Evolutionary conservation across 2,797 vertebrate species (phyloP), one percentile per base, ranked within the genome.

Genomic region (Taeniopygia guttata): DNA sequence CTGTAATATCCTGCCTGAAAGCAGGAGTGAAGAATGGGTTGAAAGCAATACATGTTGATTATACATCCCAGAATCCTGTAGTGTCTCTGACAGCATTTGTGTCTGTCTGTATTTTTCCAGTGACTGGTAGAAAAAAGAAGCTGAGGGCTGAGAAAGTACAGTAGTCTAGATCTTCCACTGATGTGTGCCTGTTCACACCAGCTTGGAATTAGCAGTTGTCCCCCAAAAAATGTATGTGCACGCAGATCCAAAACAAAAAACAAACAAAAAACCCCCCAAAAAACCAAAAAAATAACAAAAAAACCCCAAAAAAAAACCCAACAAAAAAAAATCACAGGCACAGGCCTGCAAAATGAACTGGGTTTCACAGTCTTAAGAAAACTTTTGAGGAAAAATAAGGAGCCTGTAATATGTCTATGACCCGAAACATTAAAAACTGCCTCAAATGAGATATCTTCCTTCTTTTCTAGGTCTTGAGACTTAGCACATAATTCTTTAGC

Each of bases 61-160:
- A 14, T 40, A 26, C 23, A 48, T 74, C 16, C 18, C 46, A 72
- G 49, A 40, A 72, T 64, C 32, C 32, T 74, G 16, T 27, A 69
- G 21, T 62, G 18, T 81, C 30, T 82, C 36, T 79, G 59, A 51
- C 15, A 63, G 34, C 1, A 1, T 62, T 84, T 9, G 15, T 87
- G 60, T 60, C 59, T 84, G 15, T 56, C 52, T 88, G 18, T 36
- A 17, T 88, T 93, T 94, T 83, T 66, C 13, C n/a, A 60, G 25
- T 66, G 30, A 38, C 45, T 51, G 26, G 11, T 32, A 69, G 56
- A 43, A 45, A 80, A 87, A 83, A 52, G 42, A 52, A 72, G 30
- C 38, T 70, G 58, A 63, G 38, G 16, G 20, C 46, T 56, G 38
- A 87, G 29, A 43, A 84, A 38, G 21, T 55, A 38, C 15, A 10